phyloP scores from a whole-genome alignment of 1,140 invertebrate genomes.

The Oryctes rhinoceros region DNA sequence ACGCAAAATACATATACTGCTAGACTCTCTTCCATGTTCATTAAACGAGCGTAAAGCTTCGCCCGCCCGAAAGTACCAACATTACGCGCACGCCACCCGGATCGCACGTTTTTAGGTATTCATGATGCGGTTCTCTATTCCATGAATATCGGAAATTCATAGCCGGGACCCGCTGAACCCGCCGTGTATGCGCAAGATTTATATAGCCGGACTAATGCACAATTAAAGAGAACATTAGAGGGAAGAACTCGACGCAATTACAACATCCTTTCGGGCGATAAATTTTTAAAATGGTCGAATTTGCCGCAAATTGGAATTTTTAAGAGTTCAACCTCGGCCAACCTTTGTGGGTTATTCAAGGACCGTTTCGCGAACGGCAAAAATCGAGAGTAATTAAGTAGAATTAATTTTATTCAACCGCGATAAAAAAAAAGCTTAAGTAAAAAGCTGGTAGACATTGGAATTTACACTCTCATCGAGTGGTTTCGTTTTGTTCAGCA shows the following conservation, averaged over 20 bases:
- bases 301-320: neutral
- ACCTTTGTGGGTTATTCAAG: neutral
- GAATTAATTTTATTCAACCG: neutral
- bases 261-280: slow-evolving; percentile 13
- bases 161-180: neutral
- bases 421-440: neutral
- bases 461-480: too few species aligned
- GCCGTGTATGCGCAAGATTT: neutral
- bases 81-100: neutral
- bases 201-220: neutral
- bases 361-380: neutral
- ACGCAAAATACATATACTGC: neutral
- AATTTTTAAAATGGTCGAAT: slow-evolving; percentile 15
- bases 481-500: too few species aligned
- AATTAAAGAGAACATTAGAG: slow-evolving; percentile 18
- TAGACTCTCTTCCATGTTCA: neutral
- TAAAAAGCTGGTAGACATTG: too few species aligned
- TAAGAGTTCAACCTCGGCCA: neutral
- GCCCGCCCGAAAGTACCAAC: neutral
- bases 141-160: slow-evolving; percentile 22
- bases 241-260: neutral
- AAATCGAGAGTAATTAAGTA: neutral
- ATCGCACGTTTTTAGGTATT: neutral
- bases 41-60: neutral
- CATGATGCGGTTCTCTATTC: slow-evolving; percentile 11